These are phyloP conservation scores for Actenoides lindsayi DNA, from an alignment of 2,113 vertebrate species.

Conservation along the genomic window DNA sequence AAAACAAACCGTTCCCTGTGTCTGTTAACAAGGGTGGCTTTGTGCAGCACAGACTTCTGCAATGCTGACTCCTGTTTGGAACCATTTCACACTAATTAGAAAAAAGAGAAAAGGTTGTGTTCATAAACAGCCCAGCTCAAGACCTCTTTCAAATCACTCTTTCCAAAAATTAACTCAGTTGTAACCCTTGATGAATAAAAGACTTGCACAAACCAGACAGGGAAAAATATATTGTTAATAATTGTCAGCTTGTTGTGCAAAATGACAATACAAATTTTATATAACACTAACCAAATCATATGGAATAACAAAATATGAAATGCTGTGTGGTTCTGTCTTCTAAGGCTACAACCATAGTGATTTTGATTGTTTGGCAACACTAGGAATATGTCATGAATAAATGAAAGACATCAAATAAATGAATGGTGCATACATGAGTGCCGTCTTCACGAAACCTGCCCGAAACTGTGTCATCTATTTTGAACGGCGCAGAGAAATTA, in stretches of 20 bases:
- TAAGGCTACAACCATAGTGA: neutral
- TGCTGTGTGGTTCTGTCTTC: neutral
- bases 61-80: slow-evolving; percentile 73
- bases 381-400: neutral
- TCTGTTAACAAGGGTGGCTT: slow-evolving; percentile 75
- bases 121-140: slow-evolving; percentile 55
- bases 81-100: slow-evolving; percentile 80
- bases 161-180: slow-evolving; percentile 77
- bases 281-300: slow-evolving; percentile 19
- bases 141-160: slow-evolving; percentile 63
- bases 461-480: slow-evolving; percentile 62
- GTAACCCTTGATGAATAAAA: slow-evolving; percentile 67
- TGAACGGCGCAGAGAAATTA: neutral
- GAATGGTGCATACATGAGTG: neutral
- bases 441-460: slow-evolving; percentile 7
- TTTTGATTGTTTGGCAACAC: neutral
- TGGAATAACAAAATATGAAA: slow-evolving; percentile 38
- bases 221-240: slow-evolving; percentile 78
- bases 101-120: slow-evolving; percentile 76
- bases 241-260: slow-evolving; percentile 59
- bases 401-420: neutral
- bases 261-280: slow-evolving; percentile 64
- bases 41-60: slow-evolving; percentile 67
- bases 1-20: slow-evolving; percentile 77
- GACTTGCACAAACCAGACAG: slow-evolving; percentile 50